Conservation (phyloP, 2,797 vertebrate genomes). For the Furcifer pardalis region DNA sequence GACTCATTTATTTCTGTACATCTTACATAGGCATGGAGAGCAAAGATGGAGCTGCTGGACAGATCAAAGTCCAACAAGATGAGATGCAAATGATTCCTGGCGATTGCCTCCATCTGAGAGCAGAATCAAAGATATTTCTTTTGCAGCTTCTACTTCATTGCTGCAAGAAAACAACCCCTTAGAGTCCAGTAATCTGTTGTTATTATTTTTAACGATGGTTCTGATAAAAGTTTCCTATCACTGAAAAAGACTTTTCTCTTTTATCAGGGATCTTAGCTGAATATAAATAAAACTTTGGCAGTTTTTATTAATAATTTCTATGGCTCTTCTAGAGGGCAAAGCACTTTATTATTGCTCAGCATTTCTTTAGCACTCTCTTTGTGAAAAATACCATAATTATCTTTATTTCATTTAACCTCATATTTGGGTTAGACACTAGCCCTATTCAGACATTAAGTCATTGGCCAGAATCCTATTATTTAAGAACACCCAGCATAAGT, state of each 20-base stretch:
- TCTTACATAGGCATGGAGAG: background rate
- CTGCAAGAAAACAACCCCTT: background rate
- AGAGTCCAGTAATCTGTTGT: conserved; percentile 16
- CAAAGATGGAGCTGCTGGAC: background rate
- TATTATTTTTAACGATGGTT: conserved; percentile 13
- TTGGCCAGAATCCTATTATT: too few relatives aligned
- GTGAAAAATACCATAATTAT: background rate
- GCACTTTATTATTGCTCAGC: background rate
- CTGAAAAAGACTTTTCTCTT: conserved; percentile 18
- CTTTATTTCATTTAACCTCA: background rate
- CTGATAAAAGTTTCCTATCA: conserved; percentile 20
- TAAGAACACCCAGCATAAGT: too few relatives aligned
- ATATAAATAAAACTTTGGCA: background rate
- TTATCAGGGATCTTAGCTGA: conserved; percentile 4
- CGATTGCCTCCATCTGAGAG: background rate
- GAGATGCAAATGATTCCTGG: conserved; percentile 33
- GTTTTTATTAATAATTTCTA: conserved; percentile 25
- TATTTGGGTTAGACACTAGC: background rate
- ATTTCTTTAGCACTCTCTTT: background rate
- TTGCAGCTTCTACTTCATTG: background rate
- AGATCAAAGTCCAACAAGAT: conserved; percentile 16
- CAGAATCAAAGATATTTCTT: conserved; percentile 23
- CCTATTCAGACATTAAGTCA: background rate
- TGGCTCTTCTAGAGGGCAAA: background rate
- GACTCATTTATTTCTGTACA: background rate